Evolutionary conservation across 2,888 invertebrate species (phyloP).

Genomic region (Thecocarcelia acutangulata): DNA sequence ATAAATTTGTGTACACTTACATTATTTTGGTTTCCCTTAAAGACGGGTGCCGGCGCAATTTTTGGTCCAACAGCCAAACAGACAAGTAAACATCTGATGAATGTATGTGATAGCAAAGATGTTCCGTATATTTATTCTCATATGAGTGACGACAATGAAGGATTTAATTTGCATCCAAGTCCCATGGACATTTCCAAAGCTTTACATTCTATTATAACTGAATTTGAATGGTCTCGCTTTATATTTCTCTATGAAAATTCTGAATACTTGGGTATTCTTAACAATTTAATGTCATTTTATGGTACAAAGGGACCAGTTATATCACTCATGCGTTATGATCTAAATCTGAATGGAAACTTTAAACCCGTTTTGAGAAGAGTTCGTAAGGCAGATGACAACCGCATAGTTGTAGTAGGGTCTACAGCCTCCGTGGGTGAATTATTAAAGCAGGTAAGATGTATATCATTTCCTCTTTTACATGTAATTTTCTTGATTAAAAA

Average conservation of each 20-base stretch:
- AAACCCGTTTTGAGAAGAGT: slow-evolving; percentile 86
- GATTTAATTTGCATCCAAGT: slow-evolving; percentile 88
- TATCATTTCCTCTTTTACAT: not conserved
- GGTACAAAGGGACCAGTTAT: slow-evolving; percentile 83
- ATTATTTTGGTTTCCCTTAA: not conserved
- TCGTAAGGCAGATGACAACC: slow-evolving; percentile 86
- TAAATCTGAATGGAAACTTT: slow-evolving; percentile 86
- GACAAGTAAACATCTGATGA: slow-evolving; percentile 89
- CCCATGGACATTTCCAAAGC: slow-evolving; percentile 84
- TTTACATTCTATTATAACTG: slow-evolving; percentile 86
- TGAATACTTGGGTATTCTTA: slow-evolving; percentile 86
- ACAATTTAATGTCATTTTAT: slow-evolving; percentile 87
- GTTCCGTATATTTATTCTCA: slow-evolving; percentile 92
- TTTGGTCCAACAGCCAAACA: slow-evolving; percentile 89
- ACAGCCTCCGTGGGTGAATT: slow-evolving; percentile 84
- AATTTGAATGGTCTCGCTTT: slow-evolving; percentile 91
- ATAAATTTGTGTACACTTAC: too few species aligned
- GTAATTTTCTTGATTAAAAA: too few species aligned
- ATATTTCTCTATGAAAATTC: slow-evolving; percentile 86
- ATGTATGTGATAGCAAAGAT: slow-evolving; percentile 90
- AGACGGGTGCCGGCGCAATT: slow-evolving; percentile 89
- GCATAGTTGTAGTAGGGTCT: slow-evolving; percentile 88
- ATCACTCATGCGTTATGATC: slow-evolving; percentile 85
- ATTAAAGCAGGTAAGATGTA: slow-evolving; percentile 79
- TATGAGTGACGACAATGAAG: slow-evolving; percentile 85